Evolutionary conservation across 1,140 invertebrate genomes (phyloP), one percentile per base, ranked within the genome.

Genomic region (Diachasma alloeum): DNA sequence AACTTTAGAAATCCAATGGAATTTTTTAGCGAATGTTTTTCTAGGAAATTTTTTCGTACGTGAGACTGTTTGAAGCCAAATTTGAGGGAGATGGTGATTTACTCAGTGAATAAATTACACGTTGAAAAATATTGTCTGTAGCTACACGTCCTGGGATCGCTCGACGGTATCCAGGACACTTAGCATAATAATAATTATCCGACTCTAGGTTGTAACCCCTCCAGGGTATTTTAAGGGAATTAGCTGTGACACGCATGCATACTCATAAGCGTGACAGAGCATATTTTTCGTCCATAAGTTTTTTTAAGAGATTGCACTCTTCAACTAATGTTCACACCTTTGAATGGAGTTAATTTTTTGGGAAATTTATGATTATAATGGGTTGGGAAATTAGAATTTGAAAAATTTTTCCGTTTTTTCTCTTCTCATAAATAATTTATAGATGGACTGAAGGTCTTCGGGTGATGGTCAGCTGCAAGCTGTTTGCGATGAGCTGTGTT

Each of bases 241-340:
- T 63, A 63, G 59, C 24, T 63, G 59, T 24, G 59, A 63, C 59
- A 63, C 59, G 59, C 59, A 63, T 63, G 59, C 59, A 63, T 63
- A 63, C 59, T 63, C 59, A 63, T 63, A 26, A 63, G 59, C 59
- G 59, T 63, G 59, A 63, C 59, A 63, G 6, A 26, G 59, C 19
- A 63, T 63, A 63, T 63, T 63, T 63, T 63, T 56, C 19, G 4
- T 22, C 48, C 24, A 6, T 19, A 63, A 63, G 59, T 63, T 63
- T 63, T n/a, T 59, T 63, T 26, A 26, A 1, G 24, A 63, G 59
- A 4, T 11, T 63, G 6, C 59, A 6, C 48, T n/a, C 48, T 6
- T 42, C 48, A 53, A 17, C 13, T 53, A 17, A 17, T 17, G 9
- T 19, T n/a, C 48, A 53, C 48, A 53, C 48, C 48, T 17, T 15